These are phyloP conservation scores for Machimus rusticus DNA, from an alignment of 2,888 invertebrate species.

Conservation along the genomic window DNA sequence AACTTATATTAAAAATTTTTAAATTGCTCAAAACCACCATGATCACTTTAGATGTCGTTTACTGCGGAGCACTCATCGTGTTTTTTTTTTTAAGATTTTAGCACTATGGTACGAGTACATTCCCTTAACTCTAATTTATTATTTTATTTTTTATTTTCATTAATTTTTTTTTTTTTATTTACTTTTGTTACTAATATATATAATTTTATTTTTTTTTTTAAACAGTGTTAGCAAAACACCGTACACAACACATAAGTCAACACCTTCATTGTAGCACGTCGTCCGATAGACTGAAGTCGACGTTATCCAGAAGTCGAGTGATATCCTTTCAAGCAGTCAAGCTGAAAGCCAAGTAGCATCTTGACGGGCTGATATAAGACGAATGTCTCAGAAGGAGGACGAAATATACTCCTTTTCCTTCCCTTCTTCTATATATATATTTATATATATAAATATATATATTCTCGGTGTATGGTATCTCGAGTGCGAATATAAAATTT, in stretches of 20 bases:
- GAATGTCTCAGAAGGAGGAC: constrained; percentile 61
- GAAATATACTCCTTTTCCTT: constrained; percentile 55
- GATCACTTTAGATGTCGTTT: neutral
- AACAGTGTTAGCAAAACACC: constrained; percentile 30
- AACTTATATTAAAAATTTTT: neutral
- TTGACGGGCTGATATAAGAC: constrained; percentile 54
- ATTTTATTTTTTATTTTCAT: neutral
- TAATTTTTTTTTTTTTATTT: neutral
- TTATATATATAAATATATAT: constrained; percentile 1
- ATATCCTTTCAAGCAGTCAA: constrained; percentile 25
- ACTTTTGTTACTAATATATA: neutral
- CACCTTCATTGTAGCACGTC: constrained; percentile 35
- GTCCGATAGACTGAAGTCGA: constrained; percentile 8
- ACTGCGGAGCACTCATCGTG: neutral
- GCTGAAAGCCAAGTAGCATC: constrained; percentile 36
- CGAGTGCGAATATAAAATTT: neutral
- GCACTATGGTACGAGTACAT: neutral
- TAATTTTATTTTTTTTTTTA: neutral
- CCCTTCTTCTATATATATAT: neutral
- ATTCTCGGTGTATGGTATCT: neutral
- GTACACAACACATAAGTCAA: constrained; percentile 34
- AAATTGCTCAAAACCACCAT: neutral
- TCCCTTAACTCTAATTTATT: neutral
- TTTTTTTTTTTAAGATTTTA: neutral
- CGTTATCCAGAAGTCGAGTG: constrained; percentile 33